A percentile compares a stretch with the other conserved stretches of the same genome.
Evolutionary conservation across 1,140 invertebrate genomes (phyloP).

Genomic region (Monochamus saltuarius): DNA sequence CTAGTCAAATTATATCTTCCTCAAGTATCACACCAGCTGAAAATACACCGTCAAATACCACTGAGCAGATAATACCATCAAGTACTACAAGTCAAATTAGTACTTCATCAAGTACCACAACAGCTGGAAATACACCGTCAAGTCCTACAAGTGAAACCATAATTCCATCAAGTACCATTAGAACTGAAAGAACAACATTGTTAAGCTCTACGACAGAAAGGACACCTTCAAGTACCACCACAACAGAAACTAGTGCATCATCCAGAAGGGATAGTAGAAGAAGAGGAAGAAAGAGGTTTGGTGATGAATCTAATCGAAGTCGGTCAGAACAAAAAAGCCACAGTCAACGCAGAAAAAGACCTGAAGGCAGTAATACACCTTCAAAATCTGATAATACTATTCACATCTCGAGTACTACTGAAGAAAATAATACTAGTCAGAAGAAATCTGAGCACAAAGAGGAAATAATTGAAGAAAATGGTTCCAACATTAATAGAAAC

Average conservation of each 20-base stretch:
- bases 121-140: no score
- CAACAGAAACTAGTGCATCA: constrained; percentile 1
- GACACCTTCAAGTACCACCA: not conserved
- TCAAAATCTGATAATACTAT: no score
- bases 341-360: no score
- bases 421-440: no score
- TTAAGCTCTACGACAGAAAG: not conserved
- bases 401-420: no score
- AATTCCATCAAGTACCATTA: constrained; percentile 4
- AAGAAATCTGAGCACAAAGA: not conserved
- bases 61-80: no score
- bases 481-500: constrained; percentile 41
- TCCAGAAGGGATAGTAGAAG: not conserved
- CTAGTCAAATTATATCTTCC: not conserved
- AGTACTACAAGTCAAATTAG: no score
- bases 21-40: not conserved
- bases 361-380: no score
- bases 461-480: not conserved
- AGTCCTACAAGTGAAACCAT: not conserved
- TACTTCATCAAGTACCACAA: no score
- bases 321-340: no score
- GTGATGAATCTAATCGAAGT: no score
- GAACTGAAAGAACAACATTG: not conserved
- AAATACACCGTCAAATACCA: not conserved
- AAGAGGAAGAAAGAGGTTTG: not conserved